phyloP scores from a whole-genome alignment of 2,888 invertebrate species.

The Nymphalis c-album region DNA sequence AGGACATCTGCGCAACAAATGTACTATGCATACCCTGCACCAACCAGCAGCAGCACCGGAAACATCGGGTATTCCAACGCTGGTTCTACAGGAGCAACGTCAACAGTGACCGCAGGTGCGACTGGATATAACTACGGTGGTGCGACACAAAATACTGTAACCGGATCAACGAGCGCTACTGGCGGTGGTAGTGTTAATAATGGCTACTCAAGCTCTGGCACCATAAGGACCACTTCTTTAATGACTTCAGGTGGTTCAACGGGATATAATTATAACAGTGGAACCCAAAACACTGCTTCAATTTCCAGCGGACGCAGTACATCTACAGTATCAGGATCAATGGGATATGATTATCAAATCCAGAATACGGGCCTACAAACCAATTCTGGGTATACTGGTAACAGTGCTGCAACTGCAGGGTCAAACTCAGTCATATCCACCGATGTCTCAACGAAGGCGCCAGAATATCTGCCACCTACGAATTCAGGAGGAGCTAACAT shows the following conservation, averaged over 20 bases:
- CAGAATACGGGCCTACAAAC: slow-evolving; percentile 38
- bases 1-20: slow-evolving; percentile 68
- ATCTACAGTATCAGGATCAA: slow-evolving; percentile 34
- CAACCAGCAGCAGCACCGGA: slow-evolving; percentile 49
- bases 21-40: slow-evolving; percentile 72
- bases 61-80: slow-evolving; percentile 52
- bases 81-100: slow-evolving; percentile 41
- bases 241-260: slow-evolving; percentile 5
- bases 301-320: slow-evolving; percentile 14
- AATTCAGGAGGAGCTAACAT: slow-evolving; percentile 32
- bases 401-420: slow-evolving; percentile 32
- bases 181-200: slow-evolving; percentile 3
- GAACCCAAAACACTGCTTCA: slow-evolving; percentile 5
- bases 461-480: slow-evolving; percentile 64
- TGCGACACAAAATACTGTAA: slow-evolving; percentile 16
- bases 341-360: slow-evolving; percentile 44
- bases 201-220: slow-evolving; percentile 13
- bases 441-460: slow-evolving; percentile 61
- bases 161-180: slow-evolving; percentile 14
- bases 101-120: slow-evolving; percentile 24
- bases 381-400: slow-evolving; percentile 42
- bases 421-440: slow-evolving; percentile 30
- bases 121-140: slow-evolving; percentile 39
- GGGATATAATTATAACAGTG: slow-evolving; percentile 23
- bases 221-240: background rate